These are phyloP conservation scores for Eupithecia tripunctaria DNA, from an alignment of 2,888 invertebrate species.

Conservation along the genomic window DNA sequence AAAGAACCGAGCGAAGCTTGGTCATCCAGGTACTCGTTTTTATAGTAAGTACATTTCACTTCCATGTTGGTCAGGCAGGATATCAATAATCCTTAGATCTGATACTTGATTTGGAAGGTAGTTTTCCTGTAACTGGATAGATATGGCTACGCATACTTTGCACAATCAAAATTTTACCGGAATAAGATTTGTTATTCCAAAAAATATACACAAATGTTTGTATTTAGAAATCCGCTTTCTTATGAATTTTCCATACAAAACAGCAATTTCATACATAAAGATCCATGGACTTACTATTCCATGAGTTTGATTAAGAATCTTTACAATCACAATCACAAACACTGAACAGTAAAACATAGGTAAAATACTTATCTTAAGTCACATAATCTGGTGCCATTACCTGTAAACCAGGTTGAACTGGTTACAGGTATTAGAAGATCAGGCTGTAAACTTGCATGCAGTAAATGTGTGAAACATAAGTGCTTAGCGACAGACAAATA, in stretches of 20 bases:
- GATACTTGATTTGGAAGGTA: not conserved
- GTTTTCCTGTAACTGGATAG: no score
- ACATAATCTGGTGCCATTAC: slow-evolving; percentile 21
- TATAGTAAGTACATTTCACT: not conserved
- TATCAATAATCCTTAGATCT: not conserved
- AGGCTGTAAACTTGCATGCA: slow-evolving; percentile 5
- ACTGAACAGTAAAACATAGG: not conserved
- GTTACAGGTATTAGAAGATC: slow-evolving; percentile 21
- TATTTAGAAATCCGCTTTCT: no score
- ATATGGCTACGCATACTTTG: no score
- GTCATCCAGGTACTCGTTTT: no score
- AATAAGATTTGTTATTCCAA: no score
- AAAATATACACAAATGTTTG: no score
- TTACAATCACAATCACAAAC: slow-evolving; percentile 6
- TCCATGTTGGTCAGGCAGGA: not conserved
- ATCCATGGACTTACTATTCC: no score
- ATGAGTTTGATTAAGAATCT: no score
- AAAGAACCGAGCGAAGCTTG: no score
- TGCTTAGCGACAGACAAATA: slow-evolving; percentile 1
- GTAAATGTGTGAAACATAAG: slow-evolving; percentile 11
- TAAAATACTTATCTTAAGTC: slow-evolving; percentile 24
- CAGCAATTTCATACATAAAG: no score
- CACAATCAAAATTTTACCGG: no score
- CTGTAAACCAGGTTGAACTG: slow-evolving; percentile 22
- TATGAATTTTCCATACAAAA: no score